These are phyloP conservation scores for Ectemnius continuus DNA, from an alignment of 2,888 invertebrate genomes.

Conservation along the genomic window DNA sequence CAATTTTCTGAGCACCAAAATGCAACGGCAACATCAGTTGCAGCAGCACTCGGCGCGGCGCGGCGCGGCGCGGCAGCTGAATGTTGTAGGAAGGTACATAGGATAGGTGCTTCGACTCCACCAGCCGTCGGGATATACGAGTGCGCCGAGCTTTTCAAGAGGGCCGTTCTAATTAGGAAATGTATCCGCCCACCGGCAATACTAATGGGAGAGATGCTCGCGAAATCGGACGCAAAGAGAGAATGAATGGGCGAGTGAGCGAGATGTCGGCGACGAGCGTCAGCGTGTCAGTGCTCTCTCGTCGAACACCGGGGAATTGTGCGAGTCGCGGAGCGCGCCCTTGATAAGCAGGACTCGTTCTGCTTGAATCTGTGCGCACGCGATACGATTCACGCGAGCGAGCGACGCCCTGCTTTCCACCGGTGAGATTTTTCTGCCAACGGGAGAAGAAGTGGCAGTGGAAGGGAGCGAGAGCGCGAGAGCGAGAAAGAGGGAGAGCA, in stretches of 20 bases:
- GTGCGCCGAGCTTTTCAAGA: slow-evolving; percentile 41
- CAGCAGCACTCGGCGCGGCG: no score
- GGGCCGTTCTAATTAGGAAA: slow-evolving; percentile 65
- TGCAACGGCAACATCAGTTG: slow-evolving; percentile 16
- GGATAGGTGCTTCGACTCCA: no score
- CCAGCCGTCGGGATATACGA: no score
- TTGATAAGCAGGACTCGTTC: not conserved
- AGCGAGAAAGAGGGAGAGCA: no score
- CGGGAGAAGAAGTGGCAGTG: not conserved
- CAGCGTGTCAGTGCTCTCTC: slow-evolving; percentile 8
- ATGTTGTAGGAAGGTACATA: no score
- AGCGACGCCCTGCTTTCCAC: slow-evolving; percentile 25
- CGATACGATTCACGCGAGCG: slow-evolving; percentile 24
- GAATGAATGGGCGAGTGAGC: no score
- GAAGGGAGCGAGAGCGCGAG: no score
- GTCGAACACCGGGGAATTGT: slow-evolving; percentile 11
- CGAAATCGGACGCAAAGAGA: slow-evolving; percentile 16
- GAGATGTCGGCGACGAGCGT: not conserved
- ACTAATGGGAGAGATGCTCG: slow-evolving; percentile 9
- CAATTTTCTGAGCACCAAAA: slow-evolving; percentile 51
- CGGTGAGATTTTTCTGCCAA: slow-evolving; percentile 41
- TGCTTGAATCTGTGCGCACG: slow-evolving; percentile 30
- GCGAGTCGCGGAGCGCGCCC: no score
- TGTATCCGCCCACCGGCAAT: slow-evolving; percentile 50
- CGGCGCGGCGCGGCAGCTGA: no score